A percentile compares a stretch with the other conserved stretches of the same genome.
These are phyloP conservation scores for Tetragnatha montana DNA, from an alignment of 2,888 invertebrate species.

Conservation along the genomic window DNA sequence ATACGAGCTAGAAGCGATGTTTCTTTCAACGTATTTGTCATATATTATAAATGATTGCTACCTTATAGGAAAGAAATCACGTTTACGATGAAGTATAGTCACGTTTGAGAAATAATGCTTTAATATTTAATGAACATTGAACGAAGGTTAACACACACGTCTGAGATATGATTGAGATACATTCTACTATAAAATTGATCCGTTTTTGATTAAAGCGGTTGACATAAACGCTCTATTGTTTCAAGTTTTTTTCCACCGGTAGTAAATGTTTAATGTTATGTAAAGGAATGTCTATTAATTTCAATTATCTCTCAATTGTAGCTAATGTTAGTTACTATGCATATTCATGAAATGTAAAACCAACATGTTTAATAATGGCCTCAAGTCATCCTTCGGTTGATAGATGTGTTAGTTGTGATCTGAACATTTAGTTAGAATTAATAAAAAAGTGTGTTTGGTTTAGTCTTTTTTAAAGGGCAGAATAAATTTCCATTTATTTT, in stretches of 20 bases:
- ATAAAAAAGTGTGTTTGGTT: not conserved
- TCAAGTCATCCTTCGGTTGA: not conserved
- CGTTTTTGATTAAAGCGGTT: not conserved
- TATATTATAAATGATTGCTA: not conserved
- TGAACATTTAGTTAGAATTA: not conserved
- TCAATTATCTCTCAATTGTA: not conserved
- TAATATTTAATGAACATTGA: not conserved
- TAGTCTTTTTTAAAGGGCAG: no score
- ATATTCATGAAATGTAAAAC: not conserved
- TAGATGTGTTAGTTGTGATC: not conserved
- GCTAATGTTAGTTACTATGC: not conserved
- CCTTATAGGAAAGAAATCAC: not conserved
- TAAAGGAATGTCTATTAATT: not conserved
- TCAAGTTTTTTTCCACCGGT: not conserved
- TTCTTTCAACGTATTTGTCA: not conserved
- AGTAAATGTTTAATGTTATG: not conserved
- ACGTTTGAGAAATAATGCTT: not conserved
- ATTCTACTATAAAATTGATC: not conserved
- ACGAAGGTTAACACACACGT: not conserved
- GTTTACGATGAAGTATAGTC: not conserved
- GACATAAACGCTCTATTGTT: not conserved
- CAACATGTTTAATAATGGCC: not conserved
- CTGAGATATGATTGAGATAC: not conserved
- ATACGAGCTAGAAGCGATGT: not conserved
- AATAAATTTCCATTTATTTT: no score